Percentiles rank a stretch among this genome's conserved stretches.
These are phyloP conservation scores for Gila orcuttii DNA, from an alignment of 2,113 vertebrate species.

Conservation along the genomic window DNA sequence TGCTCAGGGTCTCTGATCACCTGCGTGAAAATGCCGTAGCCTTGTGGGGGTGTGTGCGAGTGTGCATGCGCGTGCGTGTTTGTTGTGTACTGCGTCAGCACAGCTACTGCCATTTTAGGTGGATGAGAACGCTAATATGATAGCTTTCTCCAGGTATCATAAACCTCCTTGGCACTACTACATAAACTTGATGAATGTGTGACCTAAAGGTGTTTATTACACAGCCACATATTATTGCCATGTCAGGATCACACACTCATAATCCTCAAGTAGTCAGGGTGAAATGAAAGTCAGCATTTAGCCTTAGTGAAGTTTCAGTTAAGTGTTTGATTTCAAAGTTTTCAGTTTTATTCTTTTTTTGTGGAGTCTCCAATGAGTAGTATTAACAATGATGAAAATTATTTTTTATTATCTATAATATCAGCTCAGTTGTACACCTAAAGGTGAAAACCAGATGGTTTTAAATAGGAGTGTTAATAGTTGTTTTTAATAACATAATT, in stretches of 20 bases:
- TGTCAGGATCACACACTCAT: neutral
- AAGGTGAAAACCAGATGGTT: neutral
- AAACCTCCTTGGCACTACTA: neutral
- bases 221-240: neutral
- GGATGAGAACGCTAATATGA: neutral
- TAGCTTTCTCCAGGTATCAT: neutral
- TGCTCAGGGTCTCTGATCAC: too few relatives aligned
- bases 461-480: neutral
- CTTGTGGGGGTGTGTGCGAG: too few relatives aligned
- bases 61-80: too few relatives aligned
- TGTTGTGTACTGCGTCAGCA: neutral
- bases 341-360: neutral
- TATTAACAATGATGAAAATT: neutral
- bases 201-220: slow-evolving; percentile 13
- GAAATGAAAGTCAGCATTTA: slow-evolving; percentile 15
- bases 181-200: slow-evolving; percentile 13
- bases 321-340: slow-evolving; percentile 3
- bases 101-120: neutral
- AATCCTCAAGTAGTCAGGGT: neutral
- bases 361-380: neutral
- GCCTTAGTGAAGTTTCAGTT: neutral
- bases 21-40: too few relatives aligned
- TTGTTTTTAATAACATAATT: neutral
- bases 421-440: neutral
- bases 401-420: too few relatives aligned